Evolutionary conservation across 1,140 invertebrate species (phyloP), one percentile per base, ranked within the genome.

Genomic region (Cepaea nemoralis): DNA sequence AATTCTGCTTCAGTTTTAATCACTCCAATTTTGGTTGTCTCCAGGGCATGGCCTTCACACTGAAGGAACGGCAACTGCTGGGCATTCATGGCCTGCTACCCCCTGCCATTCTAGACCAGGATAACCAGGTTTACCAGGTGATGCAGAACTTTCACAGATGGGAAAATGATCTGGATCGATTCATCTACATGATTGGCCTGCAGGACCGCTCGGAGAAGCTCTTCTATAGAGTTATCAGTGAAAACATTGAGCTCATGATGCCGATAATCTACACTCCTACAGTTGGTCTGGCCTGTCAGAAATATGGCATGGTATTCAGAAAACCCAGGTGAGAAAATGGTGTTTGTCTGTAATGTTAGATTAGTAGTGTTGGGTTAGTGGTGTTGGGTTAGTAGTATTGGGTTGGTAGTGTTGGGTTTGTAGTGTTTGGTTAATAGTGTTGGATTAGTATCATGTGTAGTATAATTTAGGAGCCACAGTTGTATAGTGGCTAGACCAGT

Each of bases 231-330:
- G 94, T 99, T 35, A 91, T 99, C 31, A 95, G 95, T 70, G 96
- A 99, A 92, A 96, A 99, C 91, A 95, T 99, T 74, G 96, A 98
- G 88, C 94, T 96, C 86, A 95, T 98, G 92, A 97, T 99, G 95
- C 98, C 98, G 0, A 96, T 99, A 87, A 96, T 99, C 14, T 99
- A 99, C 91, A 99, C 98, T 0, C 98, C 98, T 1, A 98, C 97
- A 1, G 98, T 99, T 12, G 98, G 98, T 0, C 92, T 97, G 85
- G 98, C 98, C 0, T 99, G 98, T 90, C 97, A 99, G 92, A 97
- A 98, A 88, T 99, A 97, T 87, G 97, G 98, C 45, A 94, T 97
- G 45, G 97, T 99, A 88, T 99, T 96, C 89, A 93, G 97, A 77
- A 93, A 97, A 90, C 97, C 98, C 0, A 94, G 97, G 93, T 93